Percentiles rank a stretch among this genome's conserved stretches.
Conservation (phyloP, 2,797 vertebrate genomes). For the Eleutherodactylus coqui region DNA sequence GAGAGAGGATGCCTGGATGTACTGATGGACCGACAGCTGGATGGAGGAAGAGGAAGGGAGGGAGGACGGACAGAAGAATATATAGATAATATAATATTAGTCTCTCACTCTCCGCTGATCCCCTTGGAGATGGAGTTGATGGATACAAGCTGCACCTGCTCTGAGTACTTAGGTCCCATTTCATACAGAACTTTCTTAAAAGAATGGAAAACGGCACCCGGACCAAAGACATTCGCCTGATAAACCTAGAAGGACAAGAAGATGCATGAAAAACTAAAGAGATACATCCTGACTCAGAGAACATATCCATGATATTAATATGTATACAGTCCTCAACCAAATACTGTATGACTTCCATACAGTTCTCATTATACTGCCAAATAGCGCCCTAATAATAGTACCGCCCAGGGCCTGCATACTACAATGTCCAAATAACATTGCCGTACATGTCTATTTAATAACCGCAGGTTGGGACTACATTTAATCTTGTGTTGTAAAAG, state of each 20-base stretch:
- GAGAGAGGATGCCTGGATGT: background rate
- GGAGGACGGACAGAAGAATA: too few species aligned
- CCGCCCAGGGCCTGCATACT: background rate
- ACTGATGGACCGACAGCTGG: background rate
- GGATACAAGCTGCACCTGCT: conserved; percentile 53
- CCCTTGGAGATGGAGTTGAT: conserved; percentile 63
- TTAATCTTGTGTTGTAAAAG: too few species aligned
- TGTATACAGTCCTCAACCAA: background rate
- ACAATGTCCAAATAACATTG: too few species aligned
- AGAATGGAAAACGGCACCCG: conserved; percentile 51
- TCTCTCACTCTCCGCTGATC: conserved; percentile 56
- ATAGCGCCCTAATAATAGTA: too few species aligned
- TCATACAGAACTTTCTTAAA: conserved; percentile 63
- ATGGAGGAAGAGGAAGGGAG: too few species aligned
- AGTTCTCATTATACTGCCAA: too few species aligned
- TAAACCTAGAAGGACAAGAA: conserved; percentile 35
- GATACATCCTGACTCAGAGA: too few species aligned
- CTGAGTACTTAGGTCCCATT: conserved; percentile 36
- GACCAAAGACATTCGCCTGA: conserved; percentile 56
- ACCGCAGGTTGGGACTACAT: too few species aligned
- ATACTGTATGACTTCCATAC: background rate
- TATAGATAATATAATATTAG: too few species aligned
- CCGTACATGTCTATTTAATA: too few species aligned
- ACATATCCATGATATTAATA: background rate
- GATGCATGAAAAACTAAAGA: background rate